These are phyloP conservation scores for Trachymyrmex cornetzi DNA, from an alignment of 1,140 invertebrate genomes.

Conservation along the genomic window DNA sequence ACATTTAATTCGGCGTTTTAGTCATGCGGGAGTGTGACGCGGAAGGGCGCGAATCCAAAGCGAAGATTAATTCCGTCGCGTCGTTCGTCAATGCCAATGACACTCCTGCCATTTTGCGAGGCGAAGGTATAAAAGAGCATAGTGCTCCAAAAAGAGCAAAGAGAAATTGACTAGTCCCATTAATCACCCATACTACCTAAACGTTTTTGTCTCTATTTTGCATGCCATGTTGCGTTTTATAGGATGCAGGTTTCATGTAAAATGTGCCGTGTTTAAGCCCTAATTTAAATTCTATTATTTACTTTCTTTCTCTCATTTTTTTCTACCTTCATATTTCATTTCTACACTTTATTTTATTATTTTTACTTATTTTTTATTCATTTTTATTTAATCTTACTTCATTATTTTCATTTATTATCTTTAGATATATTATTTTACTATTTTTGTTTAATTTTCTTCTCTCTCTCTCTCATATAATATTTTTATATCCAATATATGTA, in stretches of 20 bases:
- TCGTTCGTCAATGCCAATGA: conserved; percentile 76
- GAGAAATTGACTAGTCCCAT: conserved; percentile 56
- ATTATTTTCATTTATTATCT: too few relatives aligned
- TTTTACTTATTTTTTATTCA: too few relatives aligned
- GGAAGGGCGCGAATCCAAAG: not conserved
- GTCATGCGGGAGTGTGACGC: not conserved
- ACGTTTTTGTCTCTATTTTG: conserved; percentile 28
- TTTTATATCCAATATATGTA: too few relatives aligned
- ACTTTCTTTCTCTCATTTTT: not conserved
- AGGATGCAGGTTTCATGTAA: not conserved
- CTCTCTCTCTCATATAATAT: too few relatives aligned
- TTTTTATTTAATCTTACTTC: too few relatives aligned
- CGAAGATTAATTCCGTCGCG: conserved; percentile 74
- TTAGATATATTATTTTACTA: too few relatives aligned
- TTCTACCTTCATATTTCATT: too few relatives aligned
- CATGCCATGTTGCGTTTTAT: conserved; percentile 8
- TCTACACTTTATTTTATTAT: too few relatives aligned
- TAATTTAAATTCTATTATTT: conserved; percentile 8
- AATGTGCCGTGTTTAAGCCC: too few relatives aligned
- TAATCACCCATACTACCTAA: conserved; percentile 70
- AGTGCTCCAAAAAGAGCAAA: conserved; percentile 57
- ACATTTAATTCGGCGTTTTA: conserved; percentile 50
- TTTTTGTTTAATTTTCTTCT: too few relatives aligned
- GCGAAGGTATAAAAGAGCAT: conserved; percentile 64
- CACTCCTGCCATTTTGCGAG: conserved; percentile 67